Base-by-base conservation (phyloP, 2,888 invertebrate genomes). In the Phaonia tiefii region DNA sequence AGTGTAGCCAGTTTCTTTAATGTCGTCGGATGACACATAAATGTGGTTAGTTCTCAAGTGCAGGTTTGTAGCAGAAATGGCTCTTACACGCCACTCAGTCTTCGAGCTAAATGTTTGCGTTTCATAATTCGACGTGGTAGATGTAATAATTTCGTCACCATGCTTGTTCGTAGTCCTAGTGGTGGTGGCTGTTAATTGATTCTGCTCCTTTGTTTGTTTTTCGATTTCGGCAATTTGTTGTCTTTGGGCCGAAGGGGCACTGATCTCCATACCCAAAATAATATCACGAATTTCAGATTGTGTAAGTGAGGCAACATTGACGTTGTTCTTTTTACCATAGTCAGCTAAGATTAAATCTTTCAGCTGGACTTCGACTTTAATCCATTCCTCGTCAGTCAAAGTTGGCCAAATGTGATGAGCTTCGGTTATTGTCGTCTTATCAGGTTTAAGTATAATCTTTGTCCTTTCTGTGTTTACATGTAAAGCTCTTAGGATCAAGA, bases 341-440 rank as follows among this genome's bases (percentile, higher is more conserved):
- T 99, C 99, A 58, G 99, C 99, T 72, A 99, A 92, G 87, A 99
- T 99, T 80, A 99, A 94, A 91, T 99, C 99, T 90, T 99, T 99
- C 22, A 99, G 93, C 88, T 98, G 98, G 31, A 99, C 97, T 91
- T 99, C 99, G 56, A 99, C 98, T 91, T 99, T 99, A 89, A 99
- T 98, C 99, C 99, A 99, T 91, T 99, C 99, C 87, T 99, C 99
- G 88, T 99, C 99, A 0, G 96, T 94, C 5, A 99, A 92, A 0
- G 98, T 97, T 0, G 99, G 99, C 99, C 99, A 99, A 91, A 99
- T 99, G 91, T 99, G 99, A 92, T 99, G 99, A 0, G 98, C 96
- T 91, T 99, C 99, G 0, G 99, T 99, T 66, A 99, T 95, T 0
- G 99, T 99, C 0, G 99, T 99, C 91, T 99, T 99, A 90, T 99